phyloP scores from a whole-genome alignment of 2,888 invertebrate species.

The Athalia rosae region DNA sequence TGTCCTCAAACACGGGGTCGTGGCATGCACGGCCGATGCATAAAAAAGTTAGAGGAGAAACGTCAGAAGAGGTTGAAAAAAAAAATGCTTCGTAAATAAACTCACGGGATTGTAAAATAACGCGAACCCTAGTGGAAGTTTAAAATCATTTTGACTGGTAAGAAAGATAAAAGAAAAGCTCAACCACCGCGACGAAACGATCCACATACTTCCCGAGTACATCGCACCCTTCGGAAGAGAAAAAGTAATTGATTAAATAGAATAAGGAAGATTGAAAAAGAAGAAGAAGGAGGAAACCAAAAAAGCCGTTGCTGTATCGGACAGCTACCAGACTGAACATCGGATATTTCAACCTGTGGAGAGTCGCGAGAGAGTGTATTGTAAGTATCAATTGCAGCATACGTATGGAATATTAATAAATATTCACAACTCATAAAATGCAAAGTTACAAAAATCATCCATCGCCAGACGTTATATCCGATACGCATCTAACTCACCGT shows the following conservation, averaged over 20 bases:
- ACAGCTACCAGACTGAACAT: slow-evolving; percentile 65
- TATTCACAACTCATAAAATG: neutral
- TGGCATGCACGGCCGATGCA: too few species aligned
- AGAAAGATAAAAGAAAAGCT: slow-evolving; percentile 3
- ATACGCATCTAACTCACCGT: too few species aligned
- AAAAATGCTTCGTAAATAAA: neutral
- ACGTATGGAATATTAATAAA: neutral
- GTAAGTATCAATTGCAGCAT: slow-evolving; percentile 65
- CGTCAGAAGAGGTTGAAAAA: neutral
- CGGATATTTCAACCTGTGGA: slow-evolving; percentile 74
- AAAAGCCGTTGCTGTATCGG: slow-evolving; percentile 43
- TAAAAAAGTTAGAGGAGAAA: neutral
- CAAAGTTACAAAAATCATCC: neutral
- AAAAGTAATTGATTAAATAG: neutral
- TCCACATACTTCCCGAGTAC: neutral
- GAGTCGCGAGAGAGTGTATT: slow-evolving; percentile 74
- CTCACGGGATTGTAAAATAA: slow-evolving; percentile 9
- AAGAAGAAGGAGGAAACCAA: neutral
- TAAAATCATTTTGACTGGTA: slow-evolving; percentile 13
- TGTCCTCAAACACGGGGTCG: too few species aligned
- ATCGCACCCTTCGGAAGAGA: neutral
- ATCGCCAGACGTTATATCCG: too few species aligned
- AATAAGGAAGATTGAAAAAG: neutral
- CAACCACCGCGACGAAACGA: neutral
- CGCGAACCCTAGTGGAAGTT: neutral